Conservation (phyloP, 2,888 invertebrate genomes). For the Aproaerema taeniolella region DNA sequence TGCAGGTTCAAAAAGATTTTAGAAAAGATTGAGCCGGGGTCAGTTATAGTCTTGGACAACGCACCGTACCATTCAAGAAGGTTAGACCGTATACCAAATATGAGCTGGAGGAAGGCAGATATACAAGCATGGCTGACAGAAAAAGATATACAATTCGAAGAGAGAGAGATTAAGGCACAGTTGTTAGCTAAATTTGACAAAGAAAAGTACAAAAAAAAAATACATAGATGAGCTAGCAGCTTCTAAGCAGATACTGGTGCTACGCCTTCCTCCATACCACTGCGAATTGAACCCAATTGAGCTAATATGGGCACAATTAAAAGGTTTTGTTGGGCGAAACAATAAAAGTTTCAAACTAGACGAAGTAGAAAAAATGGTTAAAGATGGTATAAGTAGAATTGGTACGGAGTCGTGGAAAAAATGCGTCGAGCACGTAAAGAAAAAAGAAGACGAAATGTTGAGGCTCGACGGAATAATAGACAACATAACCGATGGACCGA, state of each 20-base stretch:
- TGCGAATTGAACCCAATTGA: conserved; percentile 14
- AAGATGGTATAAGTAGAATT: neutral
- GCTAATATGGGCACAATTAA: neutral
- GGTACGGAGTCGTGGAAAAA: neutral
- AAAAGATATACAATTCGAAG: conserved; percentile 5
- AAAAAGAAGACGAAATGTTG: neutral
- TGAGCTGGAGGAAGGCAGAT: conserved; percentile 15
- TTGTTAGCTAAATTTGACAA: neutral
- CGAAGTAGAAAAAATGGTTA: neutral
- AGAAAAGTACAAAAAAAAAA: neutral
- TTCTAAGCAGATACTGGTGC: neutral
- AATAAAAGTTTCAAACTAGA: neutral
- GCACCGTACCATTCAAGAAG: conserved; percentile 18
- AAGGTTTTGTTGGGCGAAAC: neutral
- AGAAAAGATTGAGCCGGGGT: conserved; percentile 2
- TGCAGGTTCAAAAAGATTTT: neutral
- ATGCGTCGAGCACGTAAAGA: neutral
- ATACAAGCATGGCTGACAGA: conserved; percentile 12
- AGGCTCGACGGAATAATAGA: neutral
- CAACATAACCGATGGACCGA: neutral
- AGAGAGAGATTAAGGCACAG: conserved; percentile 10
- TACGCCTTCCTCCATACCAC: conserved; percentile 14
- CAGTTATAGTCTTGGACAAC: conserved; percentile 17
- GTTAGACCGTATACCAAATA: conserved; percentile 13
- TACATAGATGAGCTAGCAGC: neutral